phyloP scores from a whole-genome alignment of 35 echinoderm and acorn worm genomes.

The Lytechinus pictus region DNA sequence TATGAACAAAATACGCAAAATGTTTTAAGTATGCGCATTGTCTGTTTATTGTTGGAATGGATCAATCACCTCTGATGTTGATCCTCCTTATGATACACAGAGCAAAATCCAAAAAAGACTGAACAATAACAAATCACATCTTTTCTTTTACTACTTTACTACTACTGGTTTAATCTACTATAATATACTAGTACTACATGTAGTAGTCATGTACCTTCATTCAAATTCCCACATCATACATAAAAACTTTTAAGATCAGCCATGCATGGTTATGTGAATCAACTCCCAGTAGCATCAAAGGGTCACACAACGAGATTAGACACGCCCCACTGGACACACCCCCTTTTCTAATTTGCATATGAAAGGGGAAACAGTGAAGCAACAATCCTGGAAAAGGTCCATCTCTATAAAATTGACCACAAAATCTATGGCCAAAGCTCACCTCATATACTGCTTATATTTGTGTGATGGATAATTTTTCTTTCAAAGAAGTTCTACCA shows the following conservation, averaged over 20 bases:
- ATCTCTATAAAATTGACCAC: too few relatives aligned
- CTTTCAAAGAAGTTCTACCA: background rate
- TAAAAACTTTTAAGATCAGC: background rate
- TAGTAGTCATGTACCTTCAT: too few relatives aligned
- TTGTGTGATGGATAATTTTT: background rate
- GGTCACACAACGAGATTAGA: background rate
- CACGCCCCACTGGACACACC: background rate
- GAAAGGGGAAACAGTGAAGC: background rate
- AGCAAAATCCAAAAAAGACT: too few relatives aligned
- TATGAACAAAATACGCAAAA: too few relatives aligned
- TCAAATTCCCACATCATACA: too few relatives aligned
- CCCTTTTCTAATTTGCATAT: background rate
- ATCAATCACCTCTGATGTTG: too few relatives aligned
- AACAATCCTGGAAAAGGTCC: background rate
- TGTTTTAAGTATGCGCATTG: too few relatives aligned
- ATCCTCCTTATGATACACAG: too few relatives aligned
- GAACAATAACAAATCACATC: background rate
- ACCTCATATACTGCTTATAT: too few relatives aligned
- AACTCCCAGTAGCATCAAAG: background rate
- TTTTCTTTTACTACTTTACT: background rate
- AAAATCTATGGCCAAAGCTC: background rate
- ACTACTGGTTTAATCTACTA: too few relatives aligned
- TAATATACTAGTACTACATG: too few relatives aligned
- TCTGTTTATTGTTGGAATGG: too few relatives aligned
- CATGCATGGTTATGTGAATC: background rate